Evolutionary conservation across 2,888 invertebrate species (phyloP), one percentile per base, ranked within the genome.

Genomic region (Acleris sparsana): DNA sequence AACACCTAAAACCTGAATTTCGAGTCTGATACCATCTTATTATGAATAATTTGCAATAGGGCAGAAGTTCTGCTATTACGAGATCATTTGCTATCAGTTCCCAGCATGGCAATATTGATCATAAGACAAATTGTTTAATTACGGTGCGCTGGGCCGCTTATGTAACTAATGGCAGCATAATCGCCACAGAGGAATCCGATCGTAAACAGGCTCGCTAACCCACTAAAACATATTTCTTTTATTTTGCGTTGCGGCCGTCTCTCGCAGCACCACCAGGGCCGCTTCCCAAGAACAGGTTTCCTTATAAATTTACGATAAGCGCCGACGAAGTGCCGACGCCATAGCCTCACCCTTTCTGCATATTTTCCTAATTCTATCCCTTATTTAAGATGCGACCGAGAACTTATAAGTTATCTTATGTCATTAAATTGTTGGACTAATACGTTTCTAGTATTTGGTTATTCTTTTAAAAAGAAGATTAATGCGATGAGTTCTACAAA

Each of bases 201-300:
- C 89, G 87, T 89, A 88, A 91, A 90, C 88, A 89, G 84, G 85
- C 88, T 89, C 80, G 88, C 88, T 92, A 92, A 92, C 92, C 92
- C 88, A 92, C 91, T 92, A 92, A 92, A 92, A 91, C 87, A 89
- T 89, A 92, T 91, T 91, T 90, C 89, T 91, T 91, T 92, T 92
- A 90, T 90, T 91, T 90, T 89, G 89, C 87, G 75, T 76, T 80
- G 84, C 80, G 79, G 77, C 79, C 77, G 78, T 79, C 84, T 80
- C 82, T 82, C 82, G 80, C 81, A 77, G 77, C 78, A 79, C 76
- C 80, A 71, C 72, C 76, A 55, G 67, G 72, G 69, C 80, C 80
- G 80, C 80, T 84, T 80, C 85, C 84, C 80, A 83, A 80, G 80
- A 90, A 92, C 92, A 81, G 92, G 92, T 90, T 90, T 85, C 82